phyloP scores from a whole-genome alignment of 2,113 vertebrate genomes.

The Burhinus bistriatus region DNA sequence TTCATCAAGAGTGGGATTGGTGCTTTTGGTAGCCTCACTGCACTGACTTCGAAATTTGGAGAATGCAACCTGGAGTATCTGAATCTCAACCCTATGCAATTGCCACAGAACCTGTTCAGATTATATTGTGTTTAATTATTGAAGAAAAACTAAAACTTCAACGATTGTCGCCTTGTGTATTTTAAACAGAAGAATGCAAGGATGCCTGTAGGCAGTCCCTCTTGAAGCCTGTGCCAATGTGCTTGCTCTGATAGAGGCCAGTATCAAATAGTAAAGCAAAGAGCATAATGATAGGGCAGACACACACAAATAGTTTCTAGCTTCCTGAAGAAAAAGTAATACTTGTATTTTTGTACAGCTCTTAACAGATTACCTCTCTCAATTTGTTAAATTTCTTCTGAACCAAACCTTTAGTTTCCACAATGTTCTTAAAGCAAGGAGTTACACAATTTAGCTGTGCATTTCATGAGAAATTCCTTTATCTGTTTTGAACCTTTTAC shows the following conservation, averaged over 20 bases:
- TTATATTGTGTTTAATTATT: not conserved
- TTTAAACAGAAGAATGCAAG: not conserved
- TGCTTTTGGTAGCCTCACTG: not conserved
- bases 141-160: not conserved
- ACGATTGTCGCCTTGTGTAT: not conserved
- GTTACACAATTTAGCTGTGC: not conserved
- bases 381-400: not conserved
- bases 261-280: not conserved
- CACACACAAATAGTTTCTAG: not conserved
- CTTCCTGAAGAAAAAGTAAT: not conserved
- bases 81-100: not conserved
- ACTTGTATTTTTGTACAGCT: not conserved
- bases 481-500: not conserved
- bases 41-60: not conserved
- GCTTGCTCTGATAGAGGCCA: not conserved
- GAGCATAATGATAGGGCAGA: not conserved
- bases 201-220: rapidly evolving
- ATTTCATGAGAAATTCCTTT: not conserved
- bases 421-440: not conserved
- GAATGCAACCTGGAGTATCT: not conserved
- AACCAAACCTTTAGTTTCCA: not conserved
- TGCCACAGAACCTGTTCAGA: not conserved
- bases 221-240: not conserved
- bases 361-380: not conserved
- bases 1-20: not conserved